These are phyloP conservation scores for Actenoides hombroni DNA, from an alignment of 2,113 vertebrate species.

Conservation along the genomic window DNA sequence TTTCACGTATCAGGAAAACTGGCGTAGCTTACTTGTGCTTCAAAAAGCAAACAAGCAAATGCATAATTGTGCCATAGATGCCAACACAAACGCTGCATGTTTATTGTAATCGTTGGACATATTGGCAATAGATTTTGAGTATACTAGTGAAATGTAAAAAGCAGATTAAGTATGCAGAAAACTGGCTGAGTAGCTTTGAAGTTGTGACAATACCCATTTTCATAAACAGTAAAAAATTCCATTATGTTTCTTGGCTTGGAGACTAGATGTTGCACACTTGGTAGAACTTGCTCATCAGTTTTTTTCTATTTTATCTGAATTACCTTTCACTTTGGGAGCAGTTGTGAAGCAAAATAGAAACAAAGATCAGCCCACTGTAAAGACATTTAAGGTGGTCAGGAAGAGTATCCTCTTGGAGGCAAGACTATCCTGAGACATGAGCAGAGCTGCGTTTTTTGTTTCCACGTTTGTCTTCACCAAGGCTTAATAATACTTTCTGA, in stretches of 20 bases:
- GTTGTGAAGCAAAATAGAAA: not conserved
- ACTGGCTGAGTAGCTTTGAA: constrained; percentile 12
- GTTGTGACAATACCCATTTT: not conserved
- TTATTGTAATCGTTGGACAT: not conserved
- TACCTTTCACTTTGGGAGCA: not conserved
- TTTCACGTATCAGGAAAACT: not conserved
- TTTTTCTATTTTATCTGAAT: constrained; percentile 24
- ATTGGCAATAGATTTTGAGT: not conserved
- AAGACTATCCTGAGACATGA: not conserved
- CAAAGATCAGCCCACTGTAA: not conserved
- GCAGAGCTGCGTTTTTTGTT: not conserved
- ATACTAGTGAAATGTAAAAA: not conserved
- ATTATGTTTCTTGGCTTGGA: not conserved
- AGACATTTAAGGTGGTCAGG: not conserved
- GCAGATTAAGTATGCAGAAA: not conserved
- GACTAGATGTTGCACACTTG: not conserved
- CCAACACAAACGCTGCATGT: not conserved
- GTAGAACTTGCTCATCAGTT: constrained; percentile 13
- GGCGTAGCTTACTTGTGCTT: not conserved
- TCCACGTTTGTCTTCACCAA: not conserved
- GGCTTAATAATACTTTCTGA: not conserved
- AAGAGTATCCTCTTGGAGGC: not conserved
- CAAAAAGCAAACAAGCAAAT: constrained; percentile 11
- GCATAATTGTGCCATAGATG: not conserved
- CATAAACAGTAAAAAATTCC: not conserved